Evolutionary conservation across 2,888 invertebrate genomes (phyloP).

Genomic region (Rhodophaea formosa): DNA sequence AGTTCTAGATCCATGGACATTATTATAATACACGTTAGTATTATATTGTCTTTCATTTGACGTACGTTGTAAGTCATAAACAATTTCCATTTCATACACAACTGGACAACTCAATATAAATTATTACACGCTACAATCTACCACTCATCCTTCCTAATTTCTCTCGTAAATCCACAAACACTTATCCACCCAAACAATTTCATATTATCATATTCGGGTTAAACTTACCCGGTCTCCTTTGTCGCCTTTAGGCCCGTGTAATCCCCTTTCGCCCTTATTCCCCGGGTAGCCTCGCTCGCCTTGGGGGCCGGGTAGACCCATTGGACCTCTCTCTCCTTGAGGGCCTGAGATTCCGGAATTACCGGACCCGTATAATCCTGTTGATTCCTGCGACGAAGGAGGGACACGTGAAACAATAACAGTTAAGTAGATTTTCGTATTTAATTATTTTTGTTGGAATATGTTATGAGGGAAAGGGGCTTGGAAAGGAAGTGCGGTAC

Average conservation of each 20-base stretch:
- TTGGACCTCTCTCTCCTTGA: slow-evolving; percentile 85
- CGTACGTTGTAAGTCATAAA: background rate
- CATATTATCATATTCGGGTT: slow-evolving; percentile 37
- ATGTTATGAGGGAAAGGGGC: background rate
- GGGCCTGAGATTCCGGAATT: slow-evolving; percentile 84
- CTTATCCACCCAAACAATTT: slow-evolving; percentile 22
- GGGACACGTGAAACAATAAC: slow-evolving; percentile 29
- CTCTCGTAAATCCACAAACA: slow-evolving; percentile 22
- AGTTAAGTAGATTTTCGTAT: slow-evolving; percentile 13
- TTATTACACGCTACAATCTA: background rate
- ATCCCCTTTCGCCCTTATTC: slow-evolving; percentile 82
- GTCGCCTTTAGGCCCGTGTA: slow-evolving; percentile 83
- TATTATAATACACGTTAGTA: too few relatives aligned
- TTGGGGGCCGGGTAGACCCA: slow-evolving; percentile 83
- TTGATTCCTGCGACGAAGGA: slow-evolving; percentile 66
- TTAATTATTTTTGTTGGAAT: slow-evolving; percentile 13
- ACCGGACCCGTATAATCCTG: slow-evolving; percentile 74
- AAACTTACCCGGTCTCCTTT: slow-evolving; percentile 88
- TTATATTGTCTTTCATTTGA: too few relatives aligned
- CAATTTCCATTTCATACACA: background rate
- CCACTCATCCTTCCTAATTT: slow-evolving; percentile 5
- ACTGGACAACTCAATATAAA: background rate
- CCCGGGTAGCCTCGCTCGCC: slow-evolving; percentile 84
- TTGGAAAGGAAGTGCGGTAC: background rate
- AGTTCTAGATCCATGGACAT: too few relatives aligned